A percentile compares a stretch with the other conserved stretches of the same genome.
Evolutionary conservation across 2,797 vertebrate genomes (phyloP).

Genomic region (Lacerta bilineata): DNA sequence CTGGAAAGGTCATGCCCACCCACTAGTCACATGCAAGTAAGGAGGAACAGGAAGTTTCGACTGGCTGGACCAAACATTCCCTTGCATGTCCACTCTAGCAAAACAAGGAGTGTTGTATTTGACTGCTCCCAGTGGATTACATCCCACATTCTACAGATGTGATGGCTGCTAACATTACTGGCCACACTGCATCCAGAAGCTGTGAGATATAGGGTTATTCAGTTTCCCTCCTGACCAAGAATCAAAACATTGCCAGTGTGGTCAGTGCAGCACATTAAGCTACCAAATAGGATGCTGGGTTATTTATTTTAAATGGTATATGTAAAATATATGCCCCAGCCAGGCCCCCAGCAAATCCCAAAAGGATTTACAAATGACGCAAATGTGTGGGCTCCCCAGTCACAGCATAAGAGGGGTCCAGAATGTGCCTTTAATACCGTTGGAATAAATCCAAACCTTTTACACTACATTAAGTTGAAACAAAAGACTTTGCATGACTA

Average conservation of each 20-base stretch:
- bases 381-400: neutral
- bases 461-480: neutral
- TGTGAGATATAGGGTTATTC: neutral
- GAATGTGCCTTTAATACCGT: neutral
- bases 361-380: neutral
- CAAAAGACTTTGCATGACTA: slow-evolving; percentile 34
- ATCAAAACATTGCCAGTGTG: neutral
- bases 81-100: too few species aligned
- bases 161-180: neutral
- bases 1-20: too few species aligned
- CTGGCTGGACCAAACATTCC: too few species aligned
- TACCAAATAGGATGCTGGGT: neutral
- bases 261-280: neutral
- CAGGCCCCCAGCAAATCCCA: neutral
- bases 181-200: too few species aligned
- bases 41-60: too few species aligned
- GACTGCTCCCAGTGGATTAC: too few species aligned
- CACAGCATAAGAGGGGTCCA: neutral
- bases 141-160: too few species aligned
- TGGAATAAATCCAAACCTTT: neutral
- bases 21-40: too few species aligned
- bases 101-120: too few species aligned
- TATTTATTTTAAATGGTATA: neutral
- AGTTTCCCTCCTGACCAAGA: neutral
- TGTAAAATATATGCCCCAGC: slow-evolving; percentile 15